A percentile compares a stretch with the other conserved stretches of the same genome.
Conservation (phyloP, 2,113 vertebrate species). For the Archocentrus centrarchus region DNA sequence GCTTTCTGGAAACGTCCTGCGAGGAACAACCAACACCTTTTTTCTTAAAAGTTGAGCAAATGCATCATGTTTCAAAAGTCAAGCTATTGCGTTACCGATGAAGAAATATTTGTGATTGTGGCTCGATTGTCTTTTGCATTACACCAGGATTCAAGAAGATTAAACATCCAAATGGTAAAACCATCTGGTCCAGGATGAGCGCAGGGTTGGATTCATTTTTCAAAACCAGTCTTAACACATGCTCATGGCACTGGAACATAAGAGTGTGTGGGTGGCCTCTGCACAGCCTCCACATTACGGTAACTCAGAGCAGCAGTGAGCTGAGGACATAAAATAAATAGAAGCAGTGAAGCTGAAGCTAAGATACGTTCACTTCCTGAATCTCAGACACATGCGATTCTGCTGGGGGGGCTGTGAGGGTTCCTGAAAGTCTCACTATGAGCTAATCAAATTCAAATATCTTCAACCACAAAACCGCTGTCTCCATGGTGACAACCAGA, state of each 20-base stretch:
- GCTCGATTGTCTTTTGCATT: not conserved
- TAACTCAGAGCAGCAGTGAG: conserved; percentile 1
- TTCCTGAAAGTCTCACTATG: conserved; percentile 14
- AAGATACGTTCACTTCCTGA: not conserved
- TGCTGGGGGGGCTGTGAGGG: not conserved
- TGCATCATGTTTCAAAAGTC: too few species aligned
- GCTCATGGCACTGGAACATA: conserved; percentile 32
- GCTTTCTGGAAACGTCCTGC: not conserved
- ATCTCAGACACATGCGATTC: conserved; percentile 24
- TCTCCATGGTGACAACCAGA: conserved; percentile 79
- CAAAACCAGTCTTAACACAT: conserved; percentile 25
- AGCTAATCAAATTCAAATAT: conserved; percentile 56
- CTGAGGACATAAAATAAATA: not conserved
- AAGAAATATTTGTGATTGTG: not conserved
- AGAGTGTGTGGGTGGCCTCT: conserved; percentile 57
- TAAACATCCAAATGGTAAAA: conserved; percentile 9
- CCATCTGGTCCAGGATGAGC: conserved; percentile 36
- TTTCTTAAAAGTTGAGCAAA: not conserved
- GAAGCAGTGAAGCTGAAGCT: not conserved
- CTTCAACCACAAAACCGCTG: conserved; percentile 29
- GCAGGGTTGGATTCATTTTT: conserved; percentile 27
- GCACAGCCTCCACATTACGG: conserved; percentile 22
- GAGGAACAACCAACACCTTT: not conserved
- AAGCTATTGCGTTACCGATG: not conserved
- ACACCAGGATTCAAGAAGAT: conserved; percentile 1